Evolutionary conservation across 2,888 invertebrate species (phyloP).

Genomic region (Drosophila kokeensis): DNA sequence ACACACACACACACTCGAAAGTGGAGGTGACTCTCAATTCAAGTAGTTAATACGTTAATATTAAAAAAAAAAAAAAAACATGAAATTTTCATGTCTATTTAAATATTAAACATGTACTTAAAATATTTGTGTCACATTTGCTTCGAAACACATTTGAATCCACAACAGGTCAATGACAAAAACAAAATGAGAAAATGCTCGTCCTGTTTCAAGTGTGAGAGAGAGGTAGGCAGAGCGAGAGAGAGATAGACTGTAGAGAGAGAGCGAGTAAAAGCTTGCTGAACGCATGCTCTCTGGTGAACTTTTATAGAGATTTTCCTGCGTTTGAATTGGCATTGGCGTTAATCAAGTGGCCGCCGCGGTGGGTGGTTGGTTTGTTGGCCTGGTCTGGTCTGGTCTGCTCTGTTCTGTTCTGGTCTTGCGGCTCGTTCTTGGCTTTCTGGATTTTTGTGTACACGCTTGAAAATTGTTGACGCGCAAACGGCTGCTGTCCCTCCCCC

Average conservation of each 20-base stretch:
- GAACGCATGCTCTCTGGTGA: slow-evolving; percentile 73
- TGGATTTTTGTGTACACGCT: slow-evolving; percentile 80
- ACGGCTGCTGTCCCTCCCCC: slow-evolving; percentile 26
- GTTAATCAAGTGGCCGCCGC: slow-evolving; percentile 74
- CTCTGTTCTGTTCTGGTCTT: slow-evolving; percentile 53
- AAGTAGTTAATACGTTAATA: not conserved
- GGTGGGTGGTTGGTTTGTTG: slow-evolving; percentile 44
- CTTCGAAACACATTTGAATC: slow-evolving; percentile 22
- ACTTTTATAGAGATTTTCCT: slow-evolving; percentile 77
- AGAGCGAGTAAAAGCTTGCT: slow-evolving; percentile 56
- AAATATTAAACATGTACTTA: not conserved
- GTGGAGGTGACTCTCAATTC: not conserved
- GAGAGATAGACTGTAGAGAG: not conserved
- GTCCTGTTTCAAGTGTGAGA: slow-evolving; percentile 47
- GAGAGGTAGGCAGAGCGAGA: not conserved
- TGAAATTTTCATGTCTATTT: slow-evolving; percentile 5
- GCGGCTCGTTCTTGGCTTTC: slow-evolving; percentile 51
- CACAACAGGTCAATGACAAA: slow-evolving; percentile 80
- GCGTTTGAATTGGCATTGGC: slow-evolving; percentile 78
- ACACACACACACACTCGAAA: not conserved
- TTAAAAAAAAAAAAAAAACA: not conserved
- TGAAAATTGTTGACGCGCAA: slow-evolving; percentile 77
- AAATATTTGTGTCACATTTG: slow-evolving; percentile 1
- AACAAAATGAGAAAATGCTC: slow-evolving; percentile 58
- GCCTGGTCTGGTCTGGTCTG: slow-evolving; percentile 34